Evolutionary conservation across 1,140 invertebrate species (phyloP).

Genomic region (Cyclina sinensis): DNA sequence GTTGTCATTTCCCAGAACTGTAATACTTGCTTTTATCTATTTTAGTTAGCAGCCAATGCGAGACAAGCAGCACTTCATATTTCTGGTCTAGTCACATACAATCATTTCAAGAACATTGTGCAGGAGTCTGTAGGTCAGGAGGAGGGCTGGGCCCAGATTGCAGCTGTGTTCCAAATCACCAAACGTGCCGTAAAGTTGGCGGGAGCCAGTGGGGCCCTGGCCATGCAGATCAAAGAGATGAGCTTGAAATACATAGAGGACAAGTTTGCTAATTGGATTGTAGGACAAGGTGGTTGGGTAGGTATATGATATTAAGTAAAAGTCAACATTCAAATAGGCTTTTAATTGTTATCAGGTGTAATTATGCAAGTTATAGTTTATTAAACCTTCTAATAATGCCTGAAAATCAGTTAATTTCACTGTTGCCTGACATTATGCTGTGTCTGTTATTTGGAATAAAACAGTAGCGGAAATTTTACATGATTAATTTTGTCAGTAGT

Average conservation of each 20-base stretch:
- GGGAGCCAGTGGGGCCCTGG: slow-evolving; percentile 74
- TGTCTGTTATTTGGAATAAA: too few species aligned
- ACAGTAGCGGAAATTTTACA: too few species aligned
- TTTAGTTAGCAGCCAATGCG: slow-evolving; percentile 48
- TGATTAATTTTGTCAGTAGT: too few species aligned
- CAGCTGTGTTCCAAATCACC: slow-evolving; percentile 80
- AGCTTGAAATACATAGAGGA: slow-evolving; percentile 81
- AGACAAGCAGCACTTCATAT: slow-evolving; percentile 40
- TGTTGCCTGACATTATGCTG: too few species aligned
- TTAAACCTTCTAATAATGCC: too few species aligned
- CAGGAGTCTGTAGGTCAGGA: slow-evolving; percentile 72
- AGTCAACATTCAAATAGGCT: too few species aligned
- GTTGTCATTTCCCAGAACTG: too few species aligned
- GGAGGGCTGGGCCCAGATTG: slow-evolving; percentile 79
- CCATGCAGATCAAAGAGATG: slow-evolving; percentile 78
- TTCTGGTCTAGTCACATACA: slow-evolving; percentile 71
- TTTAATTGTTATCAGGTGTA: too few species aligned
- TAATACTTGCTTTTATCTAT: too few species aligned
- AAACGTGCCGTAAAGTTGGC: slow-evolving; percentile 76
- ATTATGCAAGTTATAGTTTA: too few species aligned
- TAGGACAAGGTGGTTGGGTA: slow-evolving; percentile 84
- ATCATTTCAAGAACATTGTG: slow-evolving; percentile 77
- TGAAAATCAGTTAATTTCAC: too few species aligned
- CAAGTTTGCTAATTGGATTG: slow-evolving; percentile 81
- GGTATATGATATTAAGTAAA: too few species aligned